Evolutionary conservation across 1,140 invertebrate genomes (phyloP), one percentile per base, ranked within the genome.

Genomic region (Dryas iulia): DNA sequence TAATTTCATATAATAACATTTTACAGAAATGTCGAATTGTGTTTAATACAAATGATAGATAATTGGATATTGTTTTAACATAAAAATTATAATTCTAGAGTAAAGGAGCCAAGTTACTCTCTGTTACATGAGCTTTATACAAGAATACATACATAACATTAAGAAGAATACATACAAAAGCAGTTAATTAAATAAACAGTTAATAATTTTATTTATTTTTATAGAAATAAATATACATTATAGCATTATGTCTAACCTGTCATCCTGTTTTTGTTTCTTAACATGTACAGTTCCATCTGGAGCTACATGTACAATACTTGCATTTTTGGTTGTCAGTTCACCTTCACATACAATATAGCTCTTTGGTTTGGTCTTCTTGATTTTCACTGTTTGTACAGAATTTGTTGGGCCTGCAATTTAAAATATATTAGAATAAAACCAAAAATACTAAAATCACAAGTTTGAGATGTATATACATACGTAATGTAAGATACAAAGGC

Each of bases 401-500:
- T 76, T 83, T 62, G 83, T 72, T 72, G 89, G 68, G 54, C 86
- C 89, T 91, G 71, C n/a, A 81, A 81, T 26, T 39, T 24, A 47
- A 61, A 73, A 63, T 59, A 63, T 58, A 66, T 57, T 18, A 59
- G 28, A 61, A 31, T 33, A 73, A 72, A 75, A 59, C 53, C 2
- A 7, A 35, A 25, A 23, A 18, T 52, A 59, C 28, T 21, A 56
- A 53, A 54, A 54, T 23, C n/a, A 26, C n/a, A 35, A 54, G 14
- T 53, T 8, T 54, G 60, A n/a, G 39, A 57, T 33, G 21, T 62
- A 60, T 67, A 67, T 81, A 93, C 94, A 93, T 93, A 95, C 95
- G 92, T 28, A 94, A 72, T 39, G 94, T 93, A 11, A 94, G 72
- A 82, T 94, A 95, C 69, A 95, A 84, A 10, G 94, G 95, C 53